These are phyloP conservation scores for Peromyscus leucopus DNA, from an alignment of 2,113 vertebrate species.

Conservation along the genomic window DNA sequence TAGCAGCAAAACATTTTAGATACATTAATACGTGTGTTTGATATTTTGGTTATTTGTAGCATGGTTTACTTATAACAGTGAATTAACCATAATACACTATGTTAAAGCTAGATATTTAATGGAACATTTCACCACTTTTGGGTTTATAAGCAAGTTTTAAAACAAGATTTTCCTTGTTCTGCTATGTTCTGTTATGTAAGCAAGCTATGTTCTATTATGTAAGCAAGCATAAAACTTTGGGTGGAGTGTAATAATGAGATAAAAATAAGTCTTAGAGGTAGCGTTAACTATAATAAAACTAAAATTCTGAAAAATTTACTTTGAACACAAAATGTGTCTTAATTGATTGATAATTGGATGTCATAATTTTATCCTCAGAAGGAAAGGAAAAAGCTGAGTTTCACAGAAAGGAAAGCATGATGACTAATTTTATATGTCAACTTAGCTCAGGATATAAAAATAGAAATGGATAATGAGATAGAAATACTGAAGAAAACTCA, in stretches of 20 bases:
- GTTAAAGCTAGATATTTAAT: background rate
- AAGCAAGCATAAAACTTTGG: background rate
- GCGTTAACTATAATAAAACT: background rate
- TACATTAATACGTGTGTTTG: background rate
- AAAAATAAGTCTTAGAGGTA: background rate
- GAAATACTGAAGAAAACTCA: background rate
- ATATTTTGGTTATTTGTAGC: conserved; percentile 5
- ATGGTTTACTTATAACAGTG: background rate
- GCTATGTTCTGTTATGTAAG: background rate
- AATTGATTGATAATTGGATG: background rate
- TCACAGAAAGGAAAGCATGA: background rate
- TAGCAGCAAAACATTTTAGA: background rate
- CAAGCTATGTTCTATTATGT: background rate
- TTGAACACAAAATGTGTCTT: background rate
- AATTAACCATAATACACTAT: background rate
- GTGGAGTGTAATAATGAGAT: background rate
- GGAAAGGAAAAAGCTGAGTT: background rate
- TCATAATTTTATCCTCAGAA: background rate
- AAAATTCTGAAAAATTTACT: background rate
- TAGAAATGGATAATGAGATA: background rate
- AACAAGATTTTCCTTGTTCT: background rate
- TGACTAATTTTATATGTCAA: background rate
- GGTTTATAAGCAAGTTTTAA: background rate
- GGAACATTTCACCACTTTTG: background rate
- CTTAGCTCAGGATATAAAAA: background rate